Conservation (phyloP, 2,888 invertebrate species). For the Acrocyrtus sp. region DNA sequence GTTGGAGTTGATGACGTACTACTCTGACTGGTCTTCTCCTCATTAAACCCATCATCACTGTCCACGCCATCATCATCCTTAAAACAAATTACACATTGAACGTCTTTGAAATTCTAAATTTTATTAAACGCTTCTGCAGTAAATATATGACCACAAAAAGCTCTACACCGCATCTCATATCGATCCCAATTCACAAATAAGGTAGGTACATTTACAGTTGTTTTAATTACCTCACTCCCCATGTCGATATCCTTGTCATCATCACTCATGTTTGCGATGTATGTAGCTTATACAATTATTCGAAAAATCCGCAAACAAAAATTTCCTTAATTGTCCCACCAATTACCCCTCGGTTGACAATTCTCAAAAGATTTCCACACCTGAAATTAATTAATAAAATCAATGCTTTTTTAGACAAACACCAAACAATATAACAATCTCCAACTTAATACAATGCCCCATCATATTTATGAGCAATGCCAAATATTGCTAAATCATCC, state of each 20-base stretch:
- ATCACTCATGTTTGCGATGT: conserved; percentile 83
- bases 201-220: too few relatives aligned
- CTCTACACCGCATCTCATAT: not conserved
- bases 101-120: not conserved
- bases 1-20: conserved; percentile 47
- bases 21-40: conserved; percentile 54
- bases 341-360: too few relatives aligned
- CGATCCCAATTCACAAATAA: not conserved
- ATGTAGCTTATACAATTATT: too few relatives aligned
- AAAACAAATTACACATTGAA: conserved; percentile 15
- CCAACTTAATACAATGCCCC: too few relatives aligned
- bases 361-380: too few relatives aligned
- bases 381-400: too few relatives aligned
- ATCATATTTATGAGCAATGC: too few relatives aligned
- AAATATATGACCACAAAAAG: not conserved
- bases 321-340: too few relatives aligned
- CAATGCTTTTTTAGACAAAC: too few relatives aligned
- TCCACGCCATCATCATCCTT: conserved; percentile 61
- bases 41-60: conserved; percentile 57
- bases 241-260: conserved; percentile 95
- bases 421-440: too few relatives aligned
- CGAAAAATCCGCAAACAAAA: too few relatives aligned
- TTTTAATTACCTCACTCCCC: conserved; percentile 90
- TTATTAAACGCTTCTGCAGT: not conserved
- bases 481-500: too few relatives aligned